These are phyloP conservation scores for Chouioia cunea DNA, from an alignment of 2,888 invertebrate genomes.

Conservation along the genomic window DNA sequence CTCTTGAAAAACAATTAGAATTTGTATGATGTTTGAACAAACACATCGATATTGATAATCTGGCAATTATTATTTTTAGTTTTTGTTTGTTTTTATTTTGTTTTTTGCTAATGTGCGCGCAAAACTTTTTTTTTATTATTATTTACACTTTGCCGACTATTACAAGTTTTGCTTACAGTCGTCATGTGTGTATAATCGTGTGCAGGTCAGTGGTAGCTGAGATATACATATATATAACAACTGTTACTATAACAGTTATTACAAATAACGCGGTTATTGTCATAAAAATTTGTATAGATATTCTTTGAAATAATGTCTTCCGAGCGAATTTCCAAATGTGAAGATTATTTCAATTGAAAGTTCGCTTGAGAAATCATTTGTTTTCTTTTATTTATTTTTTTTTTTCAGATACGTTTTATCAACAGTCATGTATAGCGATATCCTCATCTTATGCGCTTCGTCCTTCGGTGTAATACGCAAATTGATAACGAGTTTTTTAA, in stretches of 20 bases:
- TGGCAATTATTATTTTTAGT: constrained; percentile 1
- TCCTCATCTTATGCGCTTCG: neutral
- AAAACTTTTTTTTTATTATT: constrained; percentile 45
- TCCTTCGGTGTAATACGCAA: neutral
- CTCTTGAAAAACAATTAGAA: too few relatives aligned
- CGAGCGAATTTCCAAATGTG: neutral
- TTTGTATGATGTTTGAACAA: constrained; percentile 10
- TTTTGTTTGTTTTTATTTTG: constrained; percentile 26
- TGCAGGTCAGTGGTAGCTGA: too few relatives aligned
- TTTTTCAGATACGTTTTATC: too few relatives aligned
- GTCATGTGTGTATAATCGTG: neutral
- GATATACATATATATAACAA: neutral
- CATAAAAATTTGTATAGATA: constrained; percentile 28
- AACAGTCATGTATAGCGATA: constrained; percentile 9
- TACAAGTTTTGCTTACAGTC: constrained; percentile 16
- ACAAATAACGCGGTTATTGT: constrained; percentile 23
- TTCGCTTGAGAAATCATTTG: neutral
- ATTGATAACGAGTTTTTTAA: neutral
- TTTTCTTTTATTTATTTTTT: neutral
- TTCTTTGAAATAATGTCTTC: constrained; percentile 6
- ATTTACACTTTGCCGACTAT: constrained; percentile 36
- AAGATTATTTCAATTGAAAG: neutral
- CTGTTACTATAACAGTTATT: neutral
- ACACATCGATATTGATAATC: constrained; percentile 36
- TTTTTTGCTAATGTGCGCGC: constrained; percentile 48